A percentile compares a stretch with the other conserved stretches of the same genome.
These are phyloP conservation scores for Daubentonia madagascariensis DNA, from an alignment of 2,113 vertebrate genomes.

Conservation along the genomic window DNA sequence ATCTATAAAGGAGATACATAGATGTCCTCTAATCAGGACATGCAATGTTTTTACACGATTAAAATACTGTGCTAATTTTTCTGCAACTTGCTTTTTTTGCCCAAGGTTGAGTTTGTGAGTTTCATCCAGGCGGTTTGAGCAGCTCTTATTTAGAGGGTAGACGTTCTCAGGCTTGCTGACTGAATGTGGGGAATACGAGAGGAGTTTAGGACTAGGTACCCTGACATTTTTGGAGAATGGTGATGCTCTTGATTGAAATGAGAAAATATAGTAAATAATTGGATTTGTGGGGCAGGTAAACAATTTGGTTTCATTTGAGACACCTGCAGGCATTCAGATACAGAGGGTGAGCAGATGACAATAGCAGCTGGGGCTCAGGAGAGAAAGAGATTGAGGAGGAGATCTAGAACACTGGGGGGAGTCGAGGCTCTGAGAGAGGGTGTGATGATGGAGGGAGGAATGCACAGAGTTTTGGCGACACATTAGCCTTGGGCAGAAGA, in stretches of 20 bases:
- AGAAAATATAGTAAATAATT: background rate
- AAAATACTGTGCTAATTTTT: background rate
- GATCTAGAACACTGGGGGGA: background rate
- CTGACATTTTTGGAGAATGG: background rate
- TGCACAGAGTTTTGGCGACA: rapidly evolving
- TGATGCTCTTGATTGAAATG: background rate
- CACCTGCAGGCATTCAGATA: background rate
- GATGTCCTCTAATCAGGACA: background rate
- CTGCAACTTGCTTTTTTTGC: background rate
- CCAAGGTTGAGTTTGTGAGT: background rate
- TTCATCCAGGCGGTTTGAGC: too few relatives aligned
- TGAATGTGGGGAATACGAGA: background rate
- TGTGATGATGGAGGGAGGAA: background rate
- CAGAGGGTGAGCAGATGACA: background rate
- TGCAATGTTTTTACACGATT: background rate
- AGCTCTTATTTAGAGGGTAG: background rate
- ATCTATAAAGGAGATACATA: background rate
- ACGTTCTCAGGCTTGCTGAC: background rate
- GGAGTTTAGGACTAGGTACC: background rate
- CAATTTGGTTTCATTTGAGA: background rate
- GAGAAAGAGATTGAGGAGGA: background rate
- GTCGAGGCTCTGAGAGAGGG: background rate
- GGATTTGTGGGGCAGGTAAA: background rate
- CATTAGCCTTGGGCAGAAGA: background rate
- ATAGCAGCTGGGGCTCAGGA: background rate